phyloP scores from a whole-genome alignment of 2,888 invertebrate genomes.

The Neuroscelio doddi region DNA sequence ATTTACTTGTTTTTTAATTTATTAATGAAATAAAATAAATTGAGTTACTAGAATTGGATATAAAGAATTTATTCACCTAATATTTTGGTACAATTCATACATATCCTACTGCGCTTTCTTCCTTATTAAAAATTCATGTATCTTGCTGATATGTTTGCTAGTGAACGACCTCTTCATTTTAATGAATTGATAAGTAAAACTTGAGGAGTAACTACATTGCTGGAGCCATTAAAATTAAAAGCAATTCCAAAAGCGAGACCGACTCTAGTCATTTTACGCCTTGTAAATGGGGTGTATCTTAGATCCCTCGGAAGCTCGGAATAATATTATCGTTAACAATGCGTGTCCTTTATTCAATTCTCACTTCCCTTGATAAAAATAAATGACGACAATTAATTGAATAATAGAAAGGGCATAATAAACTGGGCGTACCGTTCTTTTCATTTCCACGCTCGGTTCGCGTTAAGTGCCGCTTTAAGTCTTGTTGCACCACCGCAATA shows the following conservation, averaged over 20 bases:
- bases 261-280: constrained; percentile 46
- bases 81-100: too few relatives aligned
- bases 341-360: constrained; percentile 60
- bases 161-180: constrained; percentile 42
- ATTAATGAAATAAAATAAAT: too few relatives aligned
- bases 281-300: constrained; percentile 38
- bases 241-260: constrained; percentile 44
- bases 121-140: too few relatives aligned
- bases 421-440: constrained; percentile 50
- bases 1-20: too few relatives aligned
- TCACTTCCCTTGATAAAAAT: constrained; percentile 55
- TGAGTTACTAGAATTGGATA: too few relatives aligned
- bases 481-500: constrained; percentile 59
- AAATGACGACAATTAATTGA: constrained; percentile 66
- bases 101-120: too few relatives aligned
- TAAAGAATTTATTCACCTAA: too few relatives aligned
- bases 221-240: constrained; percentile 53
- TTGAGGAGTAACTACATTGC: constrained; percentile 50
- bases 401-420: constrained; percentile 65
- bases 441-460: constrained; percentile 50
- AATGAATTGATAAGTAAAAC: constrained; percentile 57
- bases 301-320: constrained; percentile 31
- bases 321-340: constrained; percentile 60
- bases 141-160: constrained; percentile 24
- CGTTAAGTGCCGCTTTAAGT: constrained; percentile 58